Conservation (phyloP, 1,140 invertebrate species). For the Araneus ventricosus region DNA sequence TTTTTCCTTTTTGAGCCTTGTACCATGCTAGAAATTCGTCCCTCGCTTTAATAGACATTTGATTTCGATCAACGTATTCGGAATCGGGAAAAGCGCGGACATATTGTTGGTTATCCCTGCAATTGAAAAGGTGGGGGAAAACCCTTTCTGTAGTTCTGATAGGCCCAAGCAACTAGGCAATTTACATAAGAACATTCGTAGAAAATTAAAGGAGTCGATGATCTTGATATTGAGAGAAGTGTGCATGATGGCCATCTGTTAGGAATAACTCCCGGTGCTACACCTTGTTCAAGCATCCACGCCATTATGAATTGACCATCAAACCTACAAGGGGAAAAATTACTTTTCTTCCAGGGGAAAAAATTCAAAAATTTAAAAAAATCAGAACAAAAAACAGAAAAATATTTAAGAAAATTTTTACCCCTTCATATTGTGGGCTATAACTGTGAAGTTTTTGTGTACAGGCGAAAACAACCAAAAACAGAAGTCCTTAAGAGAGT, state of each 20-base stretch:
- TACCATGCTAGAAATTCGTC: too few relatives aligned
- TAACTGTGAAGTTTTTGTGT: too few relatives aligned
- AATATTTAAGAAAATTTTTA: too few relatives aligned
- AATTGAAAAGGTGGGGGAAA: constrained; percentile 25
- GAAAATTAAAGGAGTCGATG: constrained; percentile 27
- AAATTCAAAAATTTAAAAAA: not conserved
- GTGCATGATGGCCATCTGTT: not conserved
- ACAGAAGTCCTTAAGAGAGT: not conserved
- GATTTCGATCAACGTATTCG: not conserved
- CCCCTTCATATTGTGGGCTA: too few relatives aligned
- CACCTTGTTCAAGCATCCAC: too few relatives aligned
- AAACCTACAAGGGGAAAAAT: too few relatives aligned
- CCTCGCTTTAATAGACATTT: not conserved
- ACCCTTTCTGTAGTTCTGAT: not conserved
- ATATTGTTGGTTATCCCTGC: too few relatives aligned
- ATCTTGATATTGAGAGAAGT: too few relatives aligned
- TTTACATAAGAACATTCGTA: constrained; percentile 2
- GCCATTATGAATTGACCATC: too few relatives aligned
- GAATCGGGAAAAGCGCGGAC: not conserved
- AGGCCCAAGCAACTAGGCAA: not conserved
- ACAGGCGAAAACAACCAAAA: not conserved
- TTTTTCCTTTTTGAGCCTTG: not conserved
- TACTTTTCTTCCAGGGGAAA: too few relatives aligned
- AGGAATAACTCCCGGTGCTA: too few relatives aligned
- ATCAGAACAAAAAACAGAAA: not conserved